A percentile compares a stretch with the other conserved stretches of the same genome.
Conservation (phyloP, 1,140 invertebrate species). For the Zaprionus tsacasi region DNA sequence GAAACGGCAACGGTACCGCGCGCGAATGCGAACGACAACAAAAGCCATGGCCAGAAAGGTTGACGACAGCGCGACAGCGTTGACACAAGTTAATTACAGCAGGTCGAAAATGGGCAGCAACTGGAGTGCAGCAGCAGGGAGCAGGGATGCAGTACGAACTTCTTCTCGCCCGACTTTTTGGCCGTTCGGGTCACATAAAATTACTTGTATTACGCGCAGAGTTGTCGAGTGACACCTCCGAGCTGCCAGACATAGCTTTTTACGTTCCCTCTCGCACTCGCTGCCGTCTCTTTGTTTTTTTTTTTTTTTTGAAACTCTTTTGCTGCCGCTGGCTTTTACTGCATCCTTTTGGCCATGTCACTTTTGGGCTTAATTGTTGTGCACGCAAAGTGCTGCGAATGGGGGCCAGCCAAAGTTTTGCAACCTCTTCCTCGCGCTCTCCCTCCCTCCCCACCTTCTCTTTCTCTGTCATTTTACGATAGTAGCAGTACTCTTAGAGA, state of each 20-base stretch:
- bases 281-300: background rate
- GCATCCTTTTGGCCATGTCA: conserved; percentile 30
- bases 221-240: conserved; percentile 32
- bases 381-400: conserved; percentile 44
- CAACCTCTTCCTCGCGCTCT: background rate
- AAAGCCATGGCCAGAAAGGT: conserved; percentile 40
- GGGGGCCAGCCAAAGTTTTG: conserved; percentile 4
- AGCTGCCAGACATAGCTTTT: conserved; percentile 26
- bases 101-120: conserved; percentile 32
- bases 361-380: conserved; percentile 47
- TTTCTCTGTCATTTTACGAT: background rate
- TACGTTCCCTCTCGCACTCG: too few species aligned
- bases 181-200: conserved; percentile 50
- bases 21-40: conserved; percentile 30
- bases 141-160: background rate
- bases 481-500: background rate
- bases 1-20: conserved; percentile 14
- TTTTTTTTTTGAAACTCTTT: conserved; percentile 28
- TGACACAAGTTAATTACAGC: conserved; percentile 60
- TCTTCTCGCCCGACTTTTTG: conserved; percentile 36
- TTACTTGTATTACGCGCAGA: conserved; percentile 50
- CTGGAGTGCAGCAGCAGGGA: background rate
- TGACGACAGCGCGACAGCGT: conserved; percentile 26
- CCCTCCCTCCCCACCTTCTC: background rate
- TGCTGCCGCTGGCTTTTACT: conserved; percentile 36